phyloP scores from a whole-genome alignment of 2,888 invertebrate species.

The Gasteruption jaculator region DNA sequence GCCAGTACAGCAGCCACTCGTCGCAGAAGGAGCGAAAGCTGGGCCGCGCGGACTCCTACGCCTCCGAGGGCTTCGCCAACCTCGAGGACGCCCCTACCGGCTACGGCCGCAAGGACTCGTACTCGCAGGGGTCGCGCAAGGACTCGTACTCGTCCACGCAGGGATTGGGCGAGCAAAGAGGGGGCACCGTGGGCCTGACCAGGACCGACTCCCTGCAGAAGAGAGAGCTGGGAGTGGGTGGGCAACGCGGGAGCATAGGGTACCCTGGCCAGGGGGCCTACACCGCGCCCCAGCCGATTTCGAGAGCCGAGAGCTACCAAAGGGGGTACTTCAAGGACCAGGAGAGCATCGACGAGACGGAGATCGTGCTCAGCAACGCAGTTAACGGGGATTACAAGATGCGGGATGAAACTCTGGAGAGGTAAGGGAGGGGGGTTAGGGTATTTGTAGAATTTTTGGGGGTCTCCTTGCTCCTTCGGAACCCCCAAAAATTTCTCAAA shows the following conservation, averaged over 20 bases:
- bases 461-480: no score
- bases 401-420: slow-evolving; percentile 46
- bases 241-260: no score
- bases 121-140: slow-evolving; percentile 30
- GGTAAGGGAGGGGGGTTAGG: no score
- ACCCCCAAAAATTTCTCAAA: no score
- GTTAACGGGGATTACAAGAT: slow-evolving; percentile 46
- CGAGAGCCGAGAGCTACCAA: slow-evolving; percentile 46
- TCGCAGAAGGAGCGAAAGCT: slow-evolving; percentile 43
- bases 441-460: no score
- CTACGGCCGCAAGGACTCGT: slow-evolving; percentile 32
- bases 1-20: slow-evolving; percentile 36
- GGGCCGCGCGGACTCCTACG: slow-evolving; percentile 40
- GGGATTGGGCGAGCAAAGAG: no score
- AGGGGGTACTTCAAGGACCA: slow-evolving; percentile 54
- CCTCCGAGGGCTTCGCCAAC: slow-evolving; percentile 41
- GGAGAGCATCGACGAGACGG: slow-evolving; percentile 50
- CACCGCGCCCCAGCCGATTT: slow-evolving; percentile 40
- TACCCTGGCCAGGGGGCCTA: slow-evolving; percentile 37
- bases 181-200: slow-evolving; percentile 33
- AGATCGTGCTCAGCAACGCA: slow-evolving; percentile 37
- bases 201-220: slow-evolving; percentile 41
- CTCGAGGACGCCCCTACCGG: no score
- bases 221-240: slow-evolving; percentile 28
- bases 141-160: slow-evolving; percentile 40